Percentiles rank a stretch among this genome's conserved stretches.
Conservation (phyloP, 2,888 invertebrate species). For the Fabriciana adippe region DNA sequence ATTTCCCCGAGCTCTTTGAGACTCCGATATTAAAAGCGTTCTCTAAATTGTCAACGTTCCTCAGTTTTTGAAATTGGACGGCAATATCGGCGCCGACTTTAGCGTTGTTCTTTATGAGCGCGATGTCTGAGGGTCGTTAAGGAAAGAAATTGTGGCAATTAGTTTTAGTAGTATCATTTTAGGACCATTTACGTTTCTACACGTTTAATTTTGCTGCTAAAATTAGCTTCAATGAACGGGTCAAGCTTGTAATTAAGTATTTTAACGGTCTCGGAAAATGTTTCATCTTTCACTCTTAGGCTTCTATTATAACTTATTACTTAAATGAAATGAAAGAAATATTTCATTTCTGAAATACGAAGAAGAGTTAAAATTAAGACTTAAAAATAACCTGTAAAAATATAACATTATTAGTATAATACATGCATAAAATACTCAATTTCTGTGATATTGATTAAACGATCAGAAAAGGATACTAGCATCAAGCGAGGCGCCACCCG, state of each 20-base stretch:
- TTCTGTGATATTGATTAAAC: conserved; percentile 30
- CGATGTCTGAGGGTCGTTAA: conserved; percentile 87
- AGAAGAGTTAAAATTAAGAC: not conserved
- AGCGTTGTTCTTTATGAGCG: conserved; percentile 96
- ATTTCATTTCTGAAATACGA: no score
- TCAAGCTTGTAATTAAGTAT: conserved; percentile 52
- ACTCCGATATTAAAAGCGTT: conserved; percentile 56
- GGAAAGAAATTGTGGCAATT: conserved; percentile 67
- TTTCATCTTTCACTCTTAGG: not conserved
- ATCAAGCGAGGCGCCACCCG: conserved; percentile 89
- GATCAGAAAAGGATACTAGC: conserved; percentile 89
- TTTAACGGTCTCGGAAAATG: conserved; percentile 51
- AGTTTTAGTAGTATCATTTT: conserved; percentile 59
- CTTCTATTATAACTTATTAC: no score
- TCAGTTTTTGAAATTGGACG: conserved; percentile 79
- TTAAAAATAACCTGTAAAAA: not conserved
- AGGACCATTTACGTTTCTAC: conserved; percentile 54
- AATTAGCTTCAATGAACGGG: conserved; percentile 47
- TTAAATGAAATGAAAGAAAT: no score
- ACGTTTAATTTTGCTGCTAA: conserved; percentile 60
- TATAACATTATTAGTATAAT: not conserved
- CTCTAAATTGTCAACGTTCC: conserved; percentile 54
- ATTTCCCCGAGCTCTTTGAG: conserved; percentile 44
- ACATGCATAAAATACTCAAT: not conserved
- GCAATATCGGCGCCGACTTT: conserved; percentile 91